These are phyloP conservation scores for Criorhina ranunculi DNA, from an alignment of 2,888 invertebrate genomes.

Conservation along the genomic window DNA sequence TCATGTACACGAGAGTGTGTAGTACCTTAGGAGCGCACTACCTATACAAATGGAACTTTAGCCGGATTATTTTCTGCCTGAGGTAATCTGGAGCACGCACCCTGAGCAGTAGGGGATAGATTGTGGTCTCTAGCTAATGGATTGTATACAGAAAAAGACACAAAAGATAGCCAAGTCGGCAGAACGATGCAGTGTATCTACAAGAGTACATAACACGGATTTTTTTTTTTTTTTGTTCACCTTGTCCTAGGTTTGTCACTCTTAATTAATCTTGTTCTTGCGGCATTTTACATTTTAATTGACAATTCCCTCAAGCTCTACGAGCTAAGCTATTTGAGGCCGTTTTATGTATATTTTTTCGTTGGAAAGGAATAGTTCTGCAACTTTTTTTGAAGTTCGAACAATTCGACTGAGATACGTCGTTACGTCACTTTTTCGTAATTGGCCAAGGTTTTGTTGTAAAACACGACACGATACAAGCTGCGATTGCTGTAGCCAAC, in stretches of 20 bases:
- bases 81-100: slow-evolving; percentile 74
- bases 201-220: slow-evolving; percentile 21
- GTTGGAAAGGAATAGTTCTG: not conserved
- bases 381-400: not conserved
- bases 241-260: slow-evolving; percentile 72
- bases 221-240: slow-evolving; percentile 38
- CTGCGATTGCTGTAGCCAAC: slow-evolving; percentile 46
- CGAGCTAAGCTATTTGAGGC: slow-evolving; percentile 7
- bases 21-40: slow-evolving; percentile 31
- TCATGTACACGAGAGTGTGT: not conserved
- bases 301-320: slow-evolving; percentile 16
- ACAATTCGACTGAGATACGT: no score
- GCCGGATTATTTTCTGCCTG: slow-evolving; percentile 70
- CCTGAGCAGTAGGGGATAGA: slow-evolving; percentile 24
- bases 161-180: slow-evolving; percentile 22
- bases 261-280: slow-evolving; percentile 59
- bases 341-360: slow-evolving; percentile 7
- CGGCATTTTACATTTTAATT: slow-evolving; percentile 55
- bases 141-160: slow-evolving; percentile 42
- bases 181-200: slow-evolving; percentile 33
- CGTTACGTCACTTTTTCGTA: slow-evolving; percentile 53
- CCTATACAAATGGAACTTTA: slow-evolving; percentile 55
- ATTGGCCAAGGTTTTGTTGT: slow-evolving; percentile 24
- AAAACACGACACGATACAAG: slow-evolving; percentile 51
- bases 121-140: slow-evolving; percentile 49